These are phyloP conservation scores for Urocyon cinereoargenteus DNA, from an alignment of 2,797 vertebrate species.

Conservation along the genomic window DNA sequence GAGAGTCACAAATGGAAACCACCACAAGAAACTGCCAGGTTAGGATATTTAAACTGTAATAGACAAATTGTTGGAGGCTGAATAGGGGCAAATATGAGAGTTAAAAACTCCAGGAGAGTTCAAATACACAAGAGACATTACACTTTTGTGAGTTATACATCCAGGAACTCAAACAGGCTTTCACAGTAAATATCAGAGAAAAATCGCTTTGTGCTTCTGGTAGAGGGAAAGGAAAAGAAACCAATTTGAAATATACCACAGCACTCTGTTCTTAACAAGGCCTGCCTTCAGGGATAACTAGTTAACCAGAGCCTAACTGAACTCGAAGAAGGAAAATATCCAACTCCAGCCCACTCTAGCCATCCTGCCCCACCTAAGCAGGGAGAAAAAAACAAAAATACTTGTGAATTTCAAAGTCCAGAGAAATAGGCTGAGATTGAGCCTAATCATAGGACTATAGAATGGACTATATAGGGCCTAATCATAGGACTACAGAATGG, in stretches of 20 bases:
- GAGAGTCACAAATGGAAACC: neutral
- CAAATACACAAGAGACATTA: neutral
- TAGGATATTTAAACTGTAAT: neutral
- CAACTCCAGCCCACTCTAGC: neutral
- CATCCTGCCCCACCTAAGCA: neutral
- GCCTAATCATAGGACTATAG: neutral
- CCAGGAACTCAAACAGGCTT: neutral
- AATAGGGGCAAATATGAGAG: neutral
- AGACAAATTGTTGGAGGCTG: neutral
- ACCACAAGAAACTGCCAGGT: neutral
- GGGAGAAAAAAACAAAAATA: neutral
- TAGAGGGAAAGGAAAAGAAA: neutral
- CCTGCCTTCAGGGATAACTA: neutral
- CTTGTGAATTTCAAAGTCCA: neutral
- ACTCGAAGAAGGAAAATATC: neutral
- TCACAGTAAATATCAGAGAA: neutral
- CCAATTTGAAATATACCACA: neutral
- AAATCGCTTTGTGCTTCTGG: neutral
- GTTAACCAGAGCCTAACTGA: neutral
- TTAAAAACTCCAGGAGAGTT: neutral
- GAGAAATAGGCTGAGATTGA: neutral
- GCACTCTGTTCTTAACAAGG: neutral
- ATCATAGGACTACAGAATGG: neutral
- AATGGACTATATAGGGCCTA: neutral
- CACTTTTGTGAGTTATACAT: neutral